Base-by-base conservation (phyloP, 2,888 invertebrate species). In the Cerastis rubricosa region DNA sequence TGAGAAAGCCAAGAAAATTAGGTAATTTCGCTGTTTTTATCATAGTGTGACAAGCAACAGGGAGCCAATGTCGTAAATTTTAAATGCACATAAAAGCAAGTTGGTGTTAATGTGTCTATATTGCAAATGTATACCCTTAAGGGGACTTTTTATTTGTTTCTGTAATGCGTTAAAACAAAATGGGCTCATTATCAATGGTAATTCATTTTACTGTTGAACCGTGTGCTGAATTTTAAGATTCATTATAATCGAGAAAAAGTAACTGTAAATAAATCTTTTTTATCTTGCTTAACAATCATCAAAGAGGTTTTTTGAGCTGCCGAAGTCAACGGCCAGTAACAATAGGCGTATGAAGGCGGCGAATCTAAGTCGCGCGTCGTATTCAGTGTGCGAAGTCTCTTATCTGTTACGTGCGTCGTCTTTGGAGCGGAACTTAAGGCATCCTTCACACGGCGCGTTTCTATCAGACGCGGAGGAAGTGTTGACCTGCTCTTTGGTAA, bases 401-500 rank as follows among this genome's bases (percentile, higher is more conserved):
- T 87, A 85, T 84, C 80, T 80, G 68, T 87, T 87, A 84, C 85
- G 81, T 86, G 83, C 74, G 70, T 77, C 68, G 74, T 64, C 76
- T 69, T 63, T 78, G 76, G 71, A 78, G 76, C 83, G 81, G 70
- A 81, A 79, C 72, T 22, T 35, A 61, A 72, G 71, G 70, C 74
- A 75, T 86, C 70, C 86, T 84, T 43, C 68, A 59, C 54, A 65
- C 35, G 9, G 43, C 35, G 70, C 77, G 63, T 74, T 82, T 74
- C 77, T 75, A 78, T 71, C 81, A 25, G 25, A 43, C 54, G 71
- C 49, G 40, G 66, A 85, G 84, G 88, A 86, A 86, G 84, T 78
- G 67, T 76, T 78, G 71, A 85, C 86, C 88, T 80, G 78, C 29
- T 78, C 68, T 63, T 66, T 80, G 73, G 66, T 75, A 86, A 83